A percentile compares a stretch with the other conserved stretches of the same genome.
phyloP scores from a whole-genome alignment of 2,797 vertebrate genomes.

The Hydrolagus colliei region DNA sequence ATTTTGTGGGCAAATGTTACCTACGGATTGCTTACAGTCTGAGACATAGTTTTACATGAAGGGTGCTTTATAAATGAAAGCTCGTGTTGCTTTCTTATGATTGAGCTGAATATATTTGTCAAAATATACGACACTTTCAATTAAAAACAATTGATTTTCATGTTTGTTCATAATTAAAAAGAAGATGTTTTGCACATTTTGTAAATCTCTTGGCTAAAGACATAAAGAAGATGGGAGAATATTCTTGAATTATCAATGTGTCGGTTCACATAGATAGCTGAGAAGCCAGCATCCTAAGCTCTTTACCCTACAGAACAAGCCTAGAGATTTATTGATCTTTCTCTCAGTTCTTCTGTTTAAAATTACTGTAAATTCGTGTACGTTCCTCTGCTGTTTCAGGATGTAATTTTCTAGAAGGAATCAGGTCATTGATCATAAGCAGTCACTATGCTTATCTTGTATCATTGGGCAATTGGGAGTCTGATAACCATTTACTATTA shows the following conservation, averaged over 20 bases:
- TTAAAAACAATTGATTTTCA: background rate
- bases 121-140: background rate
- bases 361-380: slow-evolving; percentile 32
- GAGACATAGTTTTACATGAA: background rate
- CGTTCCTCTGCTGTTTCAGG: slow-evolving; percentile 31
- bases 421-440: slow-evolving; percentile 29
- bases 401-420: slow-evolving; percentile 30
- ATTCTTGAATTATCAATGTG: background rate
- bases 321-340: background rate
- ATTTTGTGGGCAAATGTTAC: too few species aligned
- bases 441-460: background rate
- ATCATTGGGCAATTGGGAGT: background rate
- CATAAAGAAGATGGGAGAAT: too few species aligned
- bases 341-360: background rate
- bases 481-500: background rate
- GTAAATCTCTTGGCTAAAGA: background rate
- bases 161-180: background rate
- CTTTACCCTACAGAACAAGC: background rate
- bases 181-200: background rate
- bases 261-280: background rate
- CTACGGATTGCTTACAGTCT: too few species aligned
- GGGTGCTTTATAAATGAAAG: background rate
- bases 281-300: background rate
- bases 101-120: background rate
- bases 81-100: background rate